A percentile compares a stretch with the other conserved stretches of the same genome.
These are phyloP conservation scores for Colaptes auratus DNA, from an alignment of 2,113 vertebrate genomes.

Conservation along the genomic window DNA sequence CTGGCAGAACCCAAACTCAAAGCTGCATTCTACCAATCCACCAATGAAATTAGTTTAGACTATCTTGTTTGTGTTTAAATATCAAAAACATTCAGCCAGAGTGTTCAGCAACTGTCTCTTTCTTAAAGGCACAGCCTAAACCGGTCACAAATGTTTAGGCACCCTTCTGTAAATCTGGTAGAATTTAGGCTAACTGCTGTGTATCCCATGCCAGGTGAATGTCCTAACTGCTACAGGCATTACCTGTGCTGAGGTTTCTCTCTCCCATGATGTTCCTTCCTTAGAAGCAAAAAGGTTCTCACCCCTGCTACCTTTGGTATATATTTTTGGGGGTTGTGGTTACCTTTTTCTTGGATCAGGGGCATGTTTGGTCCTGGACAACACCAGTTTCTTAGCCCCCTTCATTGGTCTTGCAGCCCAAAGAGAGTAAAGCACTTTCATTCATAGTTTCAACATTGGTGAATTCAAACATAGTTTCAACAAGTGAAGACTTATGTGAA, in stretches of 20 bases:
- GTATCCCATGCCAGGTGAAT: background rate
- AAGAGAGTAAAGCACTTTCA: background rate
- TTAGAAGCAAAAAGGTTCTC: background rate
- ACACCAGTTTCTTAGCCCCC: accelerated
- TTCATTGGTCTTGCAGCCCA: background rate
- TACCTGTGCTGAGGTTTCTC: background rate
- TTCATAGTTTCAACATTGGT: background rate
- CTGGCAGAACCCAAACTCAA: too few relatives aligned
- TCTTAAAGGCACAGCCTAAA: too few relatives aligned
- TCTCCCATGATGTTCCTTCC: background rate
- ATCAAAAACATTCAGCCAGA: too few relatives aligned
- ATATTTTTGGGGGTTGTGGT: accelerated
- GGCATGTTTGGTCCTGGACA: accelerated
- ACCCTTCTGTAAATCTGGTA: background rate
- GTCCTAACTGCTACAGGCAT: background rate
- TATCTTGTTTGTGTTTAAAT: too few relatives aligned
- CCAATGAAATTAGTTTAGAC: too few relatives aligned
- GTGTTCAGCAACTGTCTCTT: too few relatives aligned
- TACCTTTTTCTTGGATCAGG: background rate
- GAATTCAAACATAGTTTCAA: too few relatives aligned
- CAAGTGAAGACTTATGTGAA: background rate
- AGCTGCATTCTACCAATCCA: too few relatives aligned
- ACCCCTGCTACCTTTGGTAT: background rate
- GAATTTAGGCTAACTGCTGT: too few relatives aligned
- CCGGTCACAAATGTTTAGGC: too few relatives aligned